Evolutionary conservation across 2,113 vertebrate species (phyloP), one percentile per base, ranked within the genome.

Genomic region (Oncorhynchus kisutch): DNA sequence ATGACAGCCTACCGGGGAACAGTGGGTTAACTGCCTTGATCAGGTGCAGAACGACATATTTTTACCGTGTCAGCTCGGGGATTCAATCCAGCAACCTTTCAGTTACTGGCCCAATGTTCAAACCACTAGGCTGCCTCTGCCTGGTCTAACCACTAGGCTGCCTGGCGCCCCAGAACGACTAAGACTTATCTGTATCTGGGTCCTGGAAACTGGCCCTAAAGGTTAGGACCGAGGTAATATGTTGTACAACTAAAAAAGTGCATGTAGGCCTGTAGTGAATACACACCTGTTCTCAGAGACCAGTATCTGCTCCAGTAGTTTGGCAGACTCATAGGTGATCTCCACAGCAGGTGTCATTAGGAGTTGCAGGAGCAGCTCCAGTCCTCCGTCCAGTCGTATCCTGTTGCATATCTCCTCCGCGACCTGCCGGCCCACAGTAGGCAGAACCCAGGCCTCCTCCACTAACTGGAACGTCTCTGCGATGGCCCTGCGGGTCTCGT

Each of bases 271-370:
- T 67, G 64, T 13, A 13, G 34, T 45, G 39, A 45, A 45, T 18
- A 8, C 62, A 25, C 64, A 94, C 98, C 98, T 95, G 91, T 99
- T 99, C 27, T 98, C 97, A 0, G 96, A 91, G 78, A 96, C 95
- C 79, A 99, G 91, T 51, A 98, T 95, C 94, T 99, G 98, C 88
- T 99, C 97, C 88, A 99, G 92, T 39, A 99, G 93, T 65, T 96
- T 94, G 18, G 95, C 95, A 0, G 97, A 95, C 90, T 96, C 95
- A 71, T 96, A 95, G 0, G 94, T 95, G 85, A 95, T 95, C 80
- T 97, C 95, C 87, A 95, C 88, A n/a, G 95, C 94, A 0, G 93
- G 89, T 0, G 90, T 93, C 90, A 95, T 94, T 2, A 97, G 93
- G 18, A 98, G 91, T 82, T 92, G 90, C 18, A 99, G 88, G 70